Conservation (phyloP, 2,797 vertebrate species). For the Lophius americanus region DNA sequence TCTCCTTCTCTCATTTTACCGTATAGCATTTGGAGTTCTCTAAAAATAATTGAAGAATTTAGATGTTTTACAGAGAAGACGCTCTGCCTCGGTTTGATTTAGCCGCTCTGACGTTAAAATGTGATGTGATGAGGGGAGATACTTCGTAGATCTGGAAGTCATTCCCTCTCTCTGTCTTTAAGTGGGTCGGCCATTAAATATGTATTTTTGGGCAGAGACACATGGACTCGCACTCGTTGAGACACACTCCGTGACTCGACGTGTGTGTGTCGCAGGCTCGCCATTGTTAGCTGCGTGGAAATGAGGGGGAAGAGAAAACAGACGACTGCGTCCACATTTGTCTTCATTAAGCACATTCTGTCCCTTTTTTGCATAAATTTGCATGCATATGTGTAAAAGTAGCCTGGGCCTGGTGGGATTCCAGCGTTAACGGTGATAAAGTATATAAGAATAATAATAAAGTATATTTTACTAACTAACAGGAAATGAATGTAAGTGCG, state of each 20-base stretch:
- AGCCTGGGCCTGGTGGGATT: background rate
- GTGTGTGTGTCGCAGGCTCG: background rate
- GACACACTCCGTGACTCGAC: background rate
- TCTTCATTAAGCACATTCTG: constrained; percentile 34
- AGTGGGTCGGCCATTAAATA: background rate
- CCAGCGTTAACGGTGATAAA: too few species aligned
- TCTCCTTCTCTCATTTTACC: too few species aligned
- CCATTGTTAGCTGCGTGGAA: background rate
- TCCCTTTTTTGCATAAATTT: constrained; percentile 33
- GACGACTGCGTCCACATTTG: constrained; percentile 31
- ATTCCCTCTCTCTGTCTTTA: background rate
- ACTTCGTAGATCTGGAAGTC: background rate
- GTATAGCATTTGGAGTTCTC: too few species aligned
- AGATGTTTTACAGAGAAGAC: too few species aligned
- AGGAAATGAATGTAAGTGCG: too few species aligned
- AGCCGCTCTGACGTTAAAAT: constrained; percentile 14
- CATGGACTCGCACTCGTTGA: background rate
- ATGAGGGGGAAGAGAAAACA: background rate
- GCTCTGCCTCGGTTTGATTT: background rate
- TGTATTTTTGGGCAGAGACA: background rate
- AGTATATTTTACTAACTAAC: too few species aligned
- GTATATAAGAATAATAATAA: too few species aligned
- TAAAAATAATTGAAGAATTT: too few species aligned
- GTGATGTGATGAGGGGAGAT: constrained; percentile 21
- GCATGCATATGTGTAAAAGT: constrained; percentile 24